These are phyloP conservation scores for Caenorhabditis macrosperma DNA, from an alignment of 2,888 invertebrate species.

Conservation along the genomic window DNA sequence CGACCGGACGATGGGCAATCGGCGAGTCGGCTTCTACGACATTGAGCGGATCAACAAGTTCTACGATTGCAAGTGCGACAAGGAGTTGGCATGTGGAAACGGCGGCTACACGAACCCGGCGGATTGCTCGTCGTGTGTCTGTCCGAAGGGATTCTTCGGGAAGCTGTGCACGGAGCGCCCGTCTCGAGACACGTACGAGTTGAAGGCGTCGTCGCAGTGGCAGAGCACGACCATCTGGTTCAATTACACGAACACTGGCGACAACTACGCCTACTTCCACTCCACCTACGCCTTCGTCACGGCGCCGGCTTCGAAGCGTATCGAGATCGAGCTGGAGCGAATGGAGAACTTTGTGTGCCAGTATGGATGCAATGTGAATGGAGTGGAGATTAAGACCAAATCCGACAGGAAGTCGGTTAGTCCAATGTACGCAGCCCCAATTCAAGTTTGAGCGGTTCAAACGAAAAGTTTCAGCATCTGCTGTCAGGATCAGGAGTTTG, in stretches of 20 bases:
- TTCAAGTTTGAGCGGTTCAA: background rate
- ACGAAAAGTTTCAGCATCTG: slow-evolving; percentile 19
- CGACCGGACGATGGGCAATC: slow-evolving; percentile 50
- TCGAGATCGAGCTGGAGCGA: slow-evolving; percentile 14
- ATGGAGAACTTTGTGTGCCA: slow-evolving; percentile 8
- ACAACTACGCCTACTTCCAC: background rate
- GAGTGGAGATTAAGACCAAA: slow-evolving; percentile 28
- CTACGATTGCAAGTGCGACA: slow-evolving; percentile 45
- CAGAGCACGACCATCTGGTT: background rate
- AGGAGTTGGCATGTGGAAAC: slow-evolving; percentile 9
- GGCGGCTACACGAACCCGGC: slow-evolving; percentile 14
- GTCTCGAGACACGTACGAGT: background rate
- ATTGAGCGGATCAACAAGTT: slow-evolving; percentile 47
- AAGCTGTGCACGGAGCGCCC: slow-evolving; percentile 17
- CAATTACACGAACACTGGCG: background rate
- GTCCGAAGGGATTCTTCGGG: slow-evolving; percentile 26
- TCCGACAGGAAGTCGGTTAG: slow-evolving; percentile 2
- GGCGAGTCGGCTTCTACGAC: slow-evolving; percentile 56
- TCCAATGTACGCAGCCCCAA: slow-evolving; percentile 45
- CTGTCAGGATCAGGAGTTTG: slow-evolving; percentile 9
- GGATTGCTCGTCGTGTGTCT: slow-evolving; percentile 12
- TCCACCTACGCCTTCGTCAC: slow-evolving; percentile 4
- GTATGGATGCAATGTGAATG: slow-evolving; percentile 27
- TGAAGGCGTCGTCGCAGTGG: background rate
- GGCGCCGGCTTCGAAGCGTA: slow-evolving; percentile 11